Evolutionary conservation across 2,888 invertebrate genomes (phyloP).

Genomic region (Chaitophorus viminalis): DNA sequence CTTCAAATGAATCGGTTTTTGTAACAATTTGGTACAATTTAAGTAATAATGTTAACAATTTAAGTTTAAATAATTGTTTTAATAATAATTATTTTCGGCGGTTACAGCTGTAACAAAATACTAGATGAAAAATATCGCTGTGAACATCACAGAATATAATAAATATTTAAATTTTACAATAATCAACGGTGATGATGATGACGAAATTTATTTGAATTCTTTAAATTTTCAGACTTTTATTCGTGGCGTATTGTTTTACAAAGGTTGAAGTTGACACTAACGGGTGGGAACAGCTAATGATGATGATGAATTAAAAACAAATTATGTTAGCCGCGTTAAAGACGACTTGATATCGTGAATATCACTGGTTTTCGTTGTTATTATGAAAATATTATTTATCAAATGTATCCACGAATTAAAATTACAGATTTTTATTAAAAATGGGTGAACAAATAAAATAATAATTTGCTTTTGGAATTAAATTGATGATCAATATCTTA

Average conservation of each 20-base stretch:
- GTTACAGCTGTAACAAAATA: no score
- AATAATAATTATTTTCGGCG: no score
- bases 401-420: no score
- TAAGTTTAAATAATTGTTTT: no score
- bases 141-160: no score
- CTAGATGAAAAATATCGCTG: no score
- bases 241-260: neutral
- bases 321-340: neutral
- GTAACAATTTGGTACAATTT: no score
- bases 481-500: neutral
- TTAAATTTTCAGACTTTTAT: neutral
- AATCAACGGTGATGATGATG: neutral
- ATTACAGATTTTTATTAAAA: neutral
- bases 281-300: neutral
- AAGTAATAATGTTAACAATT: no score
- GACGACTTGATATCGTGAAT: neutral
- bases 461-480: neutral
- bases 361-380: neutral
- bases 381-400: neutral
- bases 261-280: neutral
- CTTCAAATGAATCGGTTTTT: no score
- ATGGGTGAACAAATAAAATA: neutral
- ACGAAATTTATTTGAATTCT: neutral
- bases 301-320: neutral
- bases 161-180: no score